Evolutionary conservation across 2,797 vertebrate species (phyloP).

Genomic region (Pelodytes ibericus): DNA sequence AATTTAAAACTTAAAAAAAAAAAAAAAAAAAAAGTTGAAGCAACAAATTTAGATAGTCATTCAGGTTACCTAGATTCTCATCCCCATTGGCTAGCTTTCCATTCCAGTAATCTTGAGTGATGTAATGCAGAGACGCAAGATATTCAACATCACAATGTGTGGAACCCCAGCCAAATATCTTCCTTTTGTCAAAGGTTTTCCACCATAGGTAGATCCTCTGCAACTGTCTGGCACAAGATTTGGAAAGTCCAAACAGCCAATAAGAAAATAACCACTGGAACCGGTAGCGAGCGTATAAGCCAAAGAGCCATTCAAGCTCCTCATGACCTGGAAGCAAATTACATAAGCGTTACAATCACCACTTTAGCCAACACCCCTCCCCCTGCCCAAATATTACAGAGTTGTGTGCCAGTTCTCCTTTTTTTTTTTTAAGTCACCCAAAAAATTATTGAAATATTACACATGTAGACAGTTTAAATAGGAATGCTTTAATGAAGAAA

Average conservation of each 20-base stretch:
- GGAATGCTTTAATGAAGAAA: too few species aligned
- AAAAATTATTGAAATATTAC: too few species aligned
- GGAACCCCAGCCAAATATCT: slow-evolving; percentile 62
- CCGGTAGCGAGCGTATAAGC: slow-evolving; percentile 58
- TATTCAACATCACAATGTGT: slow-evolving; percentile 63
- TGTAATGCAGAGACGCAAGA: slow-evolving; percentile 65
- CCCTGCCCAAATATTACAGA: too few species aligned
- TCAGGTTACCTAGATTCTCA: slow-evolving; percentile 59
- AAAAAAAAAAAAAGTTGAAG: too few species aligned
- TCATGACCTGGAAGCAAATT: slow-evolving; percentile 46
- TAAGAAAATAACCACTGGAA: slow-evolving; percentile 68
- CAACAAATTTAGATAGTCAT: background rate
- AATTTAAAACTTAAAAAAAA: background rate
- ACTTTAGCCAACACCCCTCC: too few species aligned
- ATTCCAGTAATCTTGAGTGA: slow-evolving; percentile 67
- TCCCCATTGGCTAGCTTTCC: slow-evolving; percentile 62
- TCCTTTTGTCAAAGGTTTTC: slow-evolving; percentile 61
- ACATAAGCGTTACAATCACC: too few species aligned
- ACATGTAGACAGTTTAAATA: too few species aligned
- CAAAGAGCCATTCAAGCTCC: slow-evolving; percentile 62
- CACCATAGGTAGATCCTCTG: slow-evolving; percentile 62
- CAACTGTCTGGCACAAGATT: slow-evolving; percentile 60
- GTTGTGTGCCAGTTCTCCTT: too few species aligned
- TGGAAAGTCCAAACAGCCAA: slow-evolving; percentile 67
- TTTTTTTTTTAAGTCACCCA: too few species aligned